phyloP scores from a whole-genome alignment of 2,113 vertebrate genomes.

The Prionailurus bengalensis region DNA sequence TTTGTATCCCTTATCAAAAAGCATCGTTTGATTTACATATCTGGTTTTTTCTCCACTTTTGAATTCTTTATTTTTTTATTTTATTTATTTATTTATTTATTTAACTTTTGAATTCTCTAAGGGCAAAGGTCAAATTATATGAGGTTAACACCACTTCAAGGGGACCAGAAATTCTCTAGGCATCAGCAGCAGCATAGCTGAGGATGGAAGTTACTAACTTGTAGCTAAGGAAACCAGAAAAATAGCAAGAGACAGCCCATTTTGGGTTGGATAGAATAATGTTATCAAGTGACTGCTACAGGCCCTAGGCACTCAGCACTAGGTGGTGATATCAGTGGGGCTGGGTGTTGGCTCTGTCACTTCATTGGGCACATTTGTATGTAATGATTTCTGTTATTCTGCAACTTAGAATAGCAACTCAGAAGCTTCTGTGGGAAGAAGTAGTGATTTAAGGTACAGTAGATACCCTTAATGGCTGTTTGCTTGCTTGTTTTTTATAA shows the following conservation, averaged over 20 bases:
- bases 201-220: background rate
- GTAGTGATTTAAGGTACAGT: background rate
- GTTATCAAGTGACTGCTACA: background rate
- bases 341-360: background rate
- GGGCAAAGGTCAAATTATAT: background rate
- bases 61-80: background rate
- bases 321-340: background rate
- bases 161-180: background rate
- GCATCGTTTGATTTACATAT: background rate
- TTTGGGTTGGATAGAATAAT: background rate
- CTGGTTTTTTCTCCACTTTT: background rate
- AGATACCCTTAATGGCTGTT: background rate
- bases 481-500: background rate
- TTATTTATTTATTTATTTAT: too few relatives aligned
- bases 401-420: background rate
- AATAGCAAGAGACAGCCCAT: background rate
- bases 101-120: background rate
- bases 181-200: background rate
- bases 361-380: background rate
- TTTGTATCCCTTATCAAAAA: background rate
- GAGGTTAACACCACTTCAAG: background rate
- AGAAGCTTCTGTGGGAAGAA: background rate
- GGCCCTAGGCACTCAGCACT: background rate
- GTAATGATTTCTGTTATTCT: background rate
- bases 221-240: slow-evolving; percentile 50